Conservation (phyloP, 2,888 invertebrate species). For the Pherbina coryleti region DNA sequence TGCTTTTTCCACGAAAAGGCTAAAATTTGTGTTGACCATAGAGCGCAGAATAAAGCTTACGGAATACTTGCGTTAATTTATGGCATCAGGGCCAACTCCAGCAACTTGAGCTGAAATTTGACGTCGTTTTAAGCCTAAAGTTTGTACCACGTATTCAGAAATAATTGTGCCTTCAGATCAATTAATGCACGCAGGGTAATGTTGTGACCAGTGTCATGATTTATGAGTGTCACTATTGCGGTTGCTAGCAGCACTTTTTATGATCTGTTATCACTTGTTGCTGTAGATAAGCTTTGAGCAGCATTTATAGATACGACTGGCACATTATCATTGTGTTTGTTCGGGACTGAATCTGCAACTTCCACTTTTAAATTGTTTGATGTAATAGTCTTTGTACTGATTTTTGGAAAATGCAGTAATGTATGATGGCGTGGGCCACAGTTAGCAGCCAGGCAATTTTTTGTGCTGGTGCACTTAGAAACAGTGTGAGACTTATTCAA, state of each 20-base stretch:
- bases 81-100: neutral
- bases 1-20: neutral
- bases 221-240: neutral
- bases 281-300: neutral
- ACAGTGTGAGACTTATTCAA: neutral
- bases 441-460: neutral
- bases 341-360: neutral
- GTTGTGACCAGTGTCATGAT: neutral
- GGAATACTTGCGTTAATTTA: constrained; percentile 1
- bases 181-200: neutral
- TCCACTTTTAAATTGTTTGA: neutral
- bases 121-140: neutral
- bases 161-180: constrained; percentile 23
- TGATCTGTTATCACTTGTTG: neutral
- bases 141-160: constrained; percentile 13
- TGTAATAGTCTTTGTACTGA: neutral
- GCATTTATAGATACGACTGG: neutral
- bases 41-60: neutral
- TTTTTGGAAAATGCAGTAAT: neutral
- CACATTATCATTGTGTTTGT: neutral
- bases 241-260: neutral
- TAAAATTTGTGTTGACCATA: neutral
- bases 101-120: constrained; percentile 2
- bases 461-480: constrained; percentile 2
- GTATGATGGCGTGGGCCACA: neutral